phyloP scores from a whole-genome alignment of 23 tunicate genomes.

The Corella eumyota region DNA sequence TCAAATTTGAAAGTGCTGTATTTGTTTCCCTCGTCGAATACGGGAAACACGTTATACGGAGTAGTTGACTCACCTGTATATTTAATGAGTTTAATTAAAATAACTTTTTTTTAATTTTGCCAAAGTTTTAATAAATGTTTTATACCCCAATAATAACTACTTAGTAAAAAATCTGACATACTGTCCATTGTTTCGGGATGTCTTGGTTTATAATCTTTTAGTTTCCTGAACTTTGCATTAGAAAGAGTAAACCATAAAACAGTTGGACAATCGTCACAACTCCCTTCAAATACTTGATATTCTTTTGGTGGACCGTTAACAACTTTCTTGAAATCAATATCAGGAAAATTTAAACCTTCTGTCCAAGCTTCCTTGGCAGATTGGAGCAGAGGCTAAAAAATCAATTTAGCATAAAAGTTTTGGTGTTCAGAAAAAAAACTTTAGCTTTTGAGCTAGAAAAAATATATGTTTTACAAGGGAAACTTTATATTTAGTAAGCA shows the following conservation, averaged over 20 bases:
- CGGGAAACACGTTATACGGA: constrained; percentile 28
- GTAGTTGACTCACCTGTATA: not conserved
- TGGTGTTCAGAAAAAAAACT: not conserved
- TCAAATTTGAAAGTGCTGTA: constrained; percentile 29
- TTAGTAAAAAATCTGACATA: too few relatives aligned
- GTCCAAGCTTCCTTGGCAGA: constrained; percentile 25
- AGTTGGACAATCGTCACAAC: constrained; percentile 30
- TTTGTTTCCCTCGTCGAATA: constrained; percentile 7
- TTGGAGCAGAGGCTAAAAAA: constrained; percentile 17
- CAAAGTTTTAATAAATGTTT: not conserved
- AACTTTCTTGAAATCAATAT: constrained; percentile 19
- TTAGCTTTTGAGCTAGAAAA: too few relatives aligned
- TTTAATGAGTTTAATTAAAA: not conserved
- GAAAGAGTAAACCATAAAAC: constrained; percentile 52
- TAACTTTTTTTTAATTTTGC: not conserved
- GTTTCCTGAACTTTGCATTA: constrained; percentile 22
- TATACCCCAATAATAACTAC: too few relatives aligned
- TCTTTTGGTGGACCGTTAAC: constrained; percentile 25
- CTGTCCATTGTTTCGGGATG: not conserved
- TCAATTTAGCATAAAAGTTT: not conserved
- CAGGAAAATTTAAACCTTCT: constrained; percentile 44
- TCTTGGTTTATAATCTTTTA: constrained; percentile 29
- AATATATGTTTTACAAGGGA: too few relatives aligned
- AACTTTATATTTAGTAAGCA: not conserved
- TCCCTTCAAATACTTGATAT: constrained; percentile 23